Evolutionary conservation across 30 jellyfish, hydroid and myxozoan species (phyloP).

Genomic region (Aurelia sp.): DNA sequence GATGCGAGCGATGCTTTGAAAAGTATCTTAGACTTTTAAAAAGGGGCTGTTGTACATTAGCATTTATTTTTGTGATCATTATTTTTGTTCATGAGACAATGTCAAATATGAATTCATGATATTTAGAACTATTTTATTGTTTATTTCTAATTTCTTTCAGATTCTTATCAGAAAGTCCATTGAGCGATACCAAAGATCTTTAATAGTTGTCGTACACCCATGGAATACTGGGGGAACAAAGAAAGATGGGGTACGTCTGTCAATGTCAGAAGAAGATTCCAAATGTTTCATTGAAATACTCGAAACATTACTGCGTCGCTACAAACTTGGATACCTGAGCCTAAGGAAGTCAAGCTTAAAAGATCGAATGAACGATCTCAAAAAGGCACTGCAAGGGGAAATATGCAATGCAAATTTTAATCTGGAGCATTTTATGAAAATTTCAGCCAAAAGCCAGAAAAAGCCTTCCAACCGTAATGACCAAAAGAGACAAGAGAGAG

Average conservation of each 20-base stretch:
- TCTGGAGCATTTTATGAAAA: slow-evolving; percentile 3
- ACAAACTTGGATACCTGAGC: slow-evolving; percentile 10
- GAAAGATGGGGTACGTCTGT: slow-evolving; percentile 54
- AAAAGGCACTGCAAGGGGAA: slow-evolving; percentile 15
- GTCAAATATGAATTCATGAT: no score
- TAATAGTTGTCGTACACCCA: slow-evolving; percentile 50
- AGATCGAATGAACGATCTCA: slow-evolving; percentile 15
- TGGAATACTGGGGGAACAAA: slow-evolving; percentile 16
- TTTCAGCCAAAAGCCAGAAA: neutral
- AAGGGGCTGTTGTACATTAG: no score
- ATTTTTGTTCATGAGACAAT: no score
- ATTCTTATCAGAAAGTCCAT: slow-evolving; percentile 9
- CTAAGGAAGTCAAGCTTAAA: neutral
- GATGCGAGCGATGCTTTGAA: no score
- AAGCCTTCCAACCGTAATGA: no score
- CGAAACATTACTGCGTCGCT: slow-evolving; percentile 9
- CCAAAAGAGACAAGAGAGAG: no score
- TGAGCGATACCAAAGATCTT: slow-evolving; percentile 28
- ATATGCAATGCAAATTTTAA: neutral
- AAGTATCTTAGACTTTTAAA: no score
- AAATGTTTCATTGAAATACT: neutral
- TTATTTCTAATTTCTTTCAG: neutral
- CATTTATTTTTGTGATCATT: no score
- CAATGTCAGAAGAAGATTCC: slow-evolving; percentile 31
- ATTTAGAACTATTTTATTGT: no score